These are phyloP conservation scores for Ceramica pisi DNA, from an alignment of 2,888 invertebrate genomes.

Conservation along the genomic window DNA sequence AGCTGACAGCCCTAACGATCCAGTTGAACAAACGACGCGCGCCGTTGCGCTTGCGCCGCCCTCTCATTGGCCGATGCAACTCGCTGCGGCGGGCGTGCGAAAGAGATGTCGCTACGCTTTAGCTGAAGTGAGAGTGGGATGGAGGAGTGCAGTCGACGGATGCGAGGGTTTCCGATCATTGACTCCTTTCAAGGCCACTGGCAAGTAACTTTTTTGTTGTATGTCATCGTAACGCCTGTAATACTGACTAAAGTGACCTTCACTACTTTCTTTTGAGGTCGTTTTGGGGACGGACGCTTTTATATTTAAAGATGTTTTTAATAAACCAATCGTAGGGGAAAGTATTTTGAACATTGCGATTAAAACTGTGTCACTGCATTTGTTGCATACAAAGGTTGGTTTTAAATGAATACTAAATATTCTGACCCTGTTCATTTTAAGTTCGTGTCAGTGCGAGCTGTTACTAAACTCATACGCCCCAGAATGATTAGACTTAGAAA, in stretches of 20 bases:
- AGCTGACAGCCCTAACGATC: conserved; percentile 88
- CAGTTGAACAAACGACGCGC: conserved; percentile 88
- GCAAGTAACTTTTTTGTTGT: conserved; percentile 84
- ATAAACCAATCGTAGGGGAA: conserved; percentile 17
- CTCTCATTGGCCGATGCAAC: conserved; percentile 80
- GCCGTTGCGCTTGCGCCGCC: conserved; percentile 86
- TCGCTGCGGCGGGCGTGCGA: conserved; percentile 77
- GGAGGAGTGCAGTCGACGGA: conserved; percentile 83
- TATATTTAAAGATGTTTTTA: conserved; percentile 40
- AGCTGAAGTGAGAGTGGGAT: conserved; percentile 73
- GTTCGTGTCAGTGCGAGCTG: not conserved
- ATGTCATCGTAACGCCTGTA: conserved; percentile 84
- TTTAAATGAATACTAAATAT: not conserved
- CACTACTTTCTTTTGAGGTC: conserved; percentile 87
- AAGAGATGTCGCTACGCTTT: conserved; percentile 68
- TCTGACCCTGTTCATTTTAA: not conserved
- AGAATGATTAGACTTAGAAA: not conserved
- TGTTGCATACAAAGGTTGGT: not conserved
- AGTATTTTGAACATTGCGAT: conserved; percentile 15
- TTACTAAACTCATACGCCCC: not conserved
- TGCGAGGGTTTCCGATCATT: conserved; percentile 89
- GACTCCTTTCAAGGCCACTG: conserved; percentile 89
- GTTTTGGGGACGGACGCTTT: conserved; percentile 55
- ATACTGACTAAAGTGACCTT: conserved; percentile 85
- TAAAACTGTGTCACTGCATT: conserved; percentile 7